Evolutionary conservation across 2,888 invertebrate genomes (phyloP).

Genomic region (Ectemnius cavifrons): DNA sequence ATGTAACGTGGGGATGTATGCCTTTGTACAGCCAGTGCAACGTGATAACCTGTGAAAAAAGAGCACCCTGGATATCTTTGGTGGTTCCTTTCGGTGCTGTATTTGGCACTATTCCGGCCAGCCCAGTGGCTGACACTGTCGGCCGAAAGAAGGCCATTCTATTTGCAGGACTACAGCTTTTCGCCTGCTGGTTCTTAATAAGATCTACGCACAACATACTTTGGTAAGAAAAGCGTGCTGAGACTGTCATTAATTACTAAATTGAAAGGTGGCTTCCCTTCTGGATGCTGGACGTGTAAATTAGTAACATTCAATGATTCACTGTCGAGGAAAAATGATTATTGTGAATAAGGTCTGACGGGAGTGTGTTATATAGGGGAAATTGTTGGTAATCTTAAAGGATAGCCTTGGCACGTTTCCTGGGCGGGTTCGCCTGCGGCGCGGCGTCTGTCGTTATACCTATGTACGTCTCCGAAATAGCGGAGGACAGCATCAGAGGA

Average conservation of each 20-base stretch:
- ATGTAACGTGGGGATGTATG: constrained; percentile 81
- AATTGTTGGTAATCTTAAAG: constrained; percentile 24
- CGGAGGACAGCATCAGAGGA: constrained; percentile 85
- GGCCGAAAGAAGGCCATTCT: constrained; percentile 66
- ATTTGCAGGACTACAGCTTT: constrained; percentile 56
- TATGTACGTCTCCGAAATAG: constrained; percentile 91
- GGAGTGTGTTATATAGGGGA: too few relatives aligned
- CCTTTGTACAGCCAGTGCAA: constrained; percentile 68
- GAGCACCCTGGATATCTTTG: constrained; percentile 86
- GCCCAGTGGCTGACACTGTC: constrained; percentile 80
- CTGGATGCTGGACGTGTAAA: background rate
- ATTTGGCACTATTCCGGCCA: constrained; percentile 84
- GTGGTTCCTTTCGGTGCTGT: constrained; percentile 84
- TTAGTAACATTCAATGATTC: background rate
- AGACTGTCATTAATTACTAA: background rate
- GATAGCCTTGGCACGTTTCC: constrained; percentile 80
- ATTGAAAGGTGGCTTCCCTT: background rate
- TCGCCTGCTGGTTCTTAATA: constrained; percentile 74
- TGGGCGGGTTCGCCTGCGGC: constrained; percentile 84
- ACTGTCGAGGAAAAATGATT: background rate
- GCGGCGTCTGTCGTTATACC: constrained; percentile 86
- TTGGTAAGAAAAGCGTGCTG: constrained; percentile 35
- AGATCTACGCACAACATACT: constrained; percentile 83
- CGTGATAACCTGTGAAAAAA: constrained; percentile 77
- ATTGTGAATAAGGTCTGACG: background rate